These are phyloP conservation scores for Rosalia funebris DNA, from an alignment of 2,888 invertebrate species.

Conservation along the genomic window DNA sequence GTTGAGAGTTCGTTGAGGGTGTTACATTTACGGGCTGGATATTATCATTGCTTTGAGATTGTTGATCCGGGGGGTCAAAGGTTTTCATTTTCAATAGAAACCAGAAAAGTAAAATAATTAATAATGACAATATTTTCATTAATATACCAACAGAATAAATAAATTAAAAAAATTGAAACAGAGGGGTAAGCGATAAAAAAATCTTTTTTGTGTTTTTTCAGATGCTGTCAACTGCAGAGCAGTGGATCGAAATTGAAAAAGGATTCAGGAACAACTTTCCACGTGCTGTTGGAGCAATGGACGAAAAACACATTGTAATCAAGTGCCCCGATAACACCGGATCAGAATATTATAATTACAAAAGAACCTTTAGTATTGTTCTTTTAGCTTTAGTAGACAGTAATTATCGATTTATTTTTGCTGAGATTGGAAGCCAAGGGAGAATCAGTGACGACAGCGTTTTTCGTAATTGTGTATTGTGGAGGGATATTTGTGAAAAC, in stretches of 20 bases:
- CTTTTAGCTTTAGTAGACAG: constrained; percentile 58
- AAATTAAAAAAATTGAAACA: too few species aligned
- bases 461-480: constrained; percentile 37
- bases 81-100: too few species aligned
- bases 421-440: constrained; percentile 54
- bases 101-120: too few species aligned
- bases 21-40: too few species aligned
- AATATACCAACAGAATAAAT: too few species aligned
- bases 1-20: too few species aligned
- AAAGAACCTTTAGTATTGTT: constrained; percentile 53
- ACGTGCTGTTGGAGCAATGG: constrained; percentile 51
- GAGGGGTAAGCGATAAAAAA: too few species aligned
- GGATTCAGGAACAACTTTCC: constrained; percentile 45
- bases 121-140: too few species aligned
- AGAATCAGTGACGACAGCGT: constrained; percentile 53
- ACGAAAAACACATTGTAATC: constrained; percentile 54
- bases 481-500: constrained; percentile 34
- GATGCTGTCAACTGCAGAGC: constrained; percentile 24
- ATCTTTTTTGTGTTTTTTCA: too few species aligned
- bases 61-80: too few species aligned
- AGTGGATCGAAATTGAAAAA: constrained; percentile 24
- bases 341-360: constrained; percentile 53
- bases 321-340: constrained; percentile 49
- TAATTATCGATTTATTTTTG: constrained; percentile 55
- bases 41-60: too few species aligned